Conservation (phyloP, 2,113 vertebrate species). For the Entomyzon cyanotis region DNA sequence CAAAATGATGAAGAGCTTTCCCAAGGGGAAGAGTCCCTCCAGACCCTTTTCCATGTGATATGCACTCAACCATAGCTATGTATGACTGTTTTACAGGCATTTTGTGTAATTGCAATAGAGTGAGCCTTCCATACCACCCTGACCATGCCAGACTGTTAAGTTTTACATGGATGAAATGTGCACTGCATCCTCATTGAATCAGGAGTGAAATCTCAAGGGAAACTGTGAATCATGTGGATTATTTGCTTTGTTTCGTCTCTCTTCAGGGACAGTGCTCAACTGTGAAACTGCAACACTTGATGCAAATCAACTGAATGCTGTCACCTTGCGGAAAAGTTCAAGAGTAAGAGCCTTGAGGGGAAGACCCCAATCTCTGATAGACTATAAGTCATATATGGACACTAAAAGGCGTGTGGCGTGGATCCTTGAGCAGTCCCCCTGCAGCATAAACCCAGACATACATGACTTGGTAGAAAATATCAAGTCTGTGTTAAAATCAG, state of each 20-base stretch:
- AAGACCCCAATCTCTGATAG: conserved; percentile 80
- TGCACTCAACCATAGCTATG: not conserved
- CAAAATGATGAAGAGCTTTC: not conserved
- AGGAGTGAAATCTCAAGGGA: not conserved
- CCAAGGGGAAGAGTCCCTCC: not conserved
- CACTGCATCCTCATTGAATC: not conserved
- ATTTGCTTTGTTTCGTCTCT: not conserved
- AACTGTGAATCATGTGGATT: not conserved
- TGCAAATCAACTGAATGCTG: conserved; percentile 8
- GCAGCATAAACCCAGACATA: conserved; percentile 79
- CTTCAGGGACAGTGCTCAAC: conserved; percentile 60
- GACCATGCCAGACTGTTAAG: not conserved
- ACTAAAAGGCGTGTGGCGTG: conserved; percentile 79
- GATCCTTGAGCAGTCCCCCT: conserved; percentile 81
- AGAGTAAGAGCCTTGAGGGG: conserved; percentile 22
- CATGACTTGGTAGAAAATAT: conserved; percentile 82
- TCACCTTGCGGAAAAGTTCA: conserved; percentile 66
- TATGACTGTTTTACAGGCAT: not conserved
- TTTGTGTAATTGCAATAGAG: not conserved
- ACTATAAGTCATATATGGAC: conserved; percentile 82
- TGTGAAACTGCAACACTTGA: conserved; percentile 76
- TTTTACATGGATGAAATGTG: not conserved
- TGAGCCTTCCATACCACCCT: not conserved
- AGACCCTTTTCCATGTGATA: not conserved
- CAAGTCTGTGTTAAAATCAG: conserved; percentile 82